phyloP scores from a whole-genome alignment of 2,797 vertebrate species.

The Gadopsis bispinosus region DNA sequence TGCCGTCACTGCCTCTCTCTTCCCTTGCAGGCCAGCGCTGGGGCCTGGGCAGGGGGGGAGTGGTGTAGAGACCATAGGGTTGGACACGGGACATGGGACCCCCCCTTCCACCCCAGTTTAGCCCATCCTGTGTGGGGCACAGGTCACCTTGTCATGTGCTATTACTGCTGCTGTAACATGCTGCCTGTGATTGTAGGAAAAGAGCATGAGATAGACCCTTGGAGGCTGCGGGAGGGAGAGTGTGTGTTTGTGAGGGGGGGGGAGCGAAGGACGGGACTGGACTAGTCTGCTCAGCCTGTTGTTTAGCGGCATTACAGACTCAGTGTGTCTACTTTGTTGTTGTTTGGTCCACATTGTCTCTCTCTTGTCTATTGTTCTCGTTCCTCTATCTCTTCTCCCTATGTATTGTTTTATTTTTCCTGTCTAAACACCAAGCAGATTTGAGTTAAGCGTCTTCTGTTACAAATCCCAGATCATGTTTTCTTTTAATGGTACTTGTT shows the following conservation, averaged over 20 bases:
- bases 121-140: conserved; percentile 83
- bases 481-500: conserved; percentile 13
- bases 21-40: conserved; percentile 72
- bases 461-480: conserved; percentile 29
- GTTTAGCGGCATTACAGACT: conserved; percentile 73
- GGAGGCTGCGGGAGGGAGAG: conserved; percentile 66
- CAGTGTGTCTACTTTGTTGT: conserved; percentile 58
- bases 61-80: conserved; percentile 76
- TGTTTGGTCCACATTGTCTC: conserved; percentile 55
- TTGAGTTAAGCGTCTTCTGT: conserved; percentile 13
- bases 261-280: conserved; percentile 74
- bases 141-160: conserved; percentile 86
- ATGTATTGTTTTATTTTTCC: conserved; percentile 3
- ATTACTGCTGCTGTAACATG: conserved; percentile 77
- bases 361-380: conserved; percentile 49
- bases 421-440: conserved; percentile 4
- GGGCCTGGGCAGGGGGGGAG: conserved; percentile 66
- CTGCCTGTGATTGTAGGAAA: conserved; percentile 73
- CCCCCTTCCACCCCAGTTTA: conserved; percentile 73
- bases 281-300: conserved; percentile 76
- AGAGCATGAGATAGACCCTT: conserved; percentile 70
- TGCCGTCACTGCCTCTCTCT: conserved; percentile 76
- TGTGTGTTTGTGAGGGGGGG: conserved; percentile 22
- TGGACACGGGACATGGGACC: conserved; percentile 81
- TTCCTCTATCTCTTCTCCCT: conserved; percentile 22